A percentile compares a stretch with the other conserved stretches of the same genome.
These are phyloP conservation scores for Drosophila kurseongensis DNA, from an alignment of 1,140 invertebrate species.

Conservation along the genomic window DNA sequence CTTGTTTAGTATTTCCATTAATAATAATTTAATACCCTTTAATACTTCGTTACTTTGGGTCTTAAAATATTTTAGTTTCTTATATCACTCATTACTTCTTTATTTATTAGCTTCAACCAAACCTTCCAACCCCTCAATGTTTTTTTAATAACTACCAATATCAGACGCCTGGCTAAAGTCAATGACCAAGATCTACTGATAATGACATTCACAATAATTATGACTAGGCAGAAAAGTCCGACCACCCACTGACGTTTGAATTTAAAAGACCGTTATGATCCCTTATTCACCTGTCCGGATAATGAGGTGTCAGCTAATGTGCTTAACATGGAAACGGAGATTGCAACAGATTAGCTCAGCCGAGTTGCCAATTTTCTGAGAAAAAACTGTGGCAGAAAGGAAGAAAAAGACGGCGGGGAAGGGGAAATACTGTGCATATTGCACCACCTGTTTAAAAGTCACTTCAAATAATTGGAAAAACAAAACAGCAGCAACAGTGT, in stretches of 20 bases:
- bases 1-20: too few relatives aligned
- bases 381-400: slow-evolving; percentile 26
- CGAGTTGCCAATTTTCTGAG: slow-evolving; percentile 35
- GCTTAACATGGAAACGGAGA: slow-evolving; percentile 24
- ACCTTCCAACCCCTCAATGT: not conserved
- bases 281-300: not conserved
- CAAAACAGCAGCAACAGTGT: not conserved
- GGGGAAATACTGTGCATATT: slow-evolving; percentile 32
- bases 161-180: slow-evolving; percentile 7
- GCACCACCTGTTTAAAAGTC: slow-evolving; percentile 39
- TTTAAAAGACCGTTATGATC: not conserved
- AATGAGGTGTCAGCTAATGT: slow-evolving; percentile 1
- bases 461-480: slow-evolving; percentile 28
- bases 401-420: not conserved
- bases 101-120: not conserved
- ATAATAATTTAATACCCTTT: too few relatives aligned
- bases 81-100: not conserved
- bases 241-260: not conserved
- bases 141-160: not conserved
- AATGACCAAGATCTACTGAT: slow-evolving; percentile 42
- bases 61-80: too few relatives aligned
- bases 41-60: too few relatives aligned
- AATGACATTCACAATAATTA: not conserved
- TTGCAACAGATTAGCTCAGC: slow-evolving; percentile 35
- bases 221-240: slow-evolving; percentile 2